A percentile compares a stretch with the other conserved stretches of the same genome.
phyloP scores from a whole-genome alignment of 2,113 vertebrate genomes.

The Caranx ignobilis region DNA sequence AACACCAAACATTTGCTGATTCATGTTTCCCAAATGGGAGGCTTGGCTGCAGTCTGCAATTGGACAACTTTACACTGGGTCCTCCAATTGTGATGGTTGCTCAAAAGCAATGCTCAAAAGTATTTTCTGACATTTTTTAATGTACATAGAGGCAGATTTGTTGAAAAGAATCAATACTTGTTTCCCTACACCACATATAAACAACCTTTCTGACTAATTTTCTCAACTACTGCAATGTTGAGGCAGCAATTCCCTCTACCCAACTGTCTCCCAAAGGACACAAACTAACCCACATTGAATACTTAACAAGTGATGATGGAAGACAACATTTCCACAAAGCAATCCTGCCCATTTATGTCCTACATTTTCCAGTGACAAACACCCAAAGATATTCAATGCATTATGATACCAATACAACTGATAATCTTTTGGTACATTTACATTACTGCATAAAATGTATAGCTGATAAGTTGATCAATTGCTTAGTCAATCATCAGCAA shows the following conservation, averaged over 20 bases:
- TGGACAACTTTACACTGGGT: too few relatives aligned
- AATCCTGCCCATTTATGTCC: neutral
- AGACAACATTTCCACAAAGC: too few relatives aligned
- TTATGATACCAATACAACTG: neutral
- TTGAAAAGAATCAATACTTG: neutral
- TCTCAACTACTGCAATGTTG: too few relatives aligned
- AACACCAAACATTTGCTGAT: neutral
- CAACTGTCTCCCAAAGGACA: too few relatives aligned
- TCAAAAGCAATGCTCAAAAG: neutral
- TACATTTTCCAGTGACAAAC: neutral
- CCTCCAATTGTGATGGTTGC: too few relatives aligned
- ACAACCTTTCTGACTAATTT: neutral
- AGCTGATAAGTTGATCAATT: too few relatives aligned
- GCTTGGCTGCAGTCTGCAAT: neutral
- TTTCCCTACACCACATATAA: neutral
- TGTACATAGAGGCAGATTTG: too few relatives aligned
- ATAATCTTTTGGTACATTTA: neutral
- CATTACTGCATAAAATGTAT: too few relatives aligned
- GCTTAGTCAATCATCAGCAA: too few relatives aligned
- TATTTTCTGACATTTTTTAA: neutral
- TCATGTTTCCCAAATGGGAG: neutral
- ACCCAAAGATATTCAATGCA: neutral
- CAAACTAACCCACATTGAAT: too few relatives aligned
- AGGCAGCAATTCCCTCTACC: too few relatives aligned
- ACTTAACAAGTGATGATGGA: neutral